phyloP scores from a whole-genome alignment of 2,888 invertebrate genomes.

The Fabriciana adippe region DNA sequence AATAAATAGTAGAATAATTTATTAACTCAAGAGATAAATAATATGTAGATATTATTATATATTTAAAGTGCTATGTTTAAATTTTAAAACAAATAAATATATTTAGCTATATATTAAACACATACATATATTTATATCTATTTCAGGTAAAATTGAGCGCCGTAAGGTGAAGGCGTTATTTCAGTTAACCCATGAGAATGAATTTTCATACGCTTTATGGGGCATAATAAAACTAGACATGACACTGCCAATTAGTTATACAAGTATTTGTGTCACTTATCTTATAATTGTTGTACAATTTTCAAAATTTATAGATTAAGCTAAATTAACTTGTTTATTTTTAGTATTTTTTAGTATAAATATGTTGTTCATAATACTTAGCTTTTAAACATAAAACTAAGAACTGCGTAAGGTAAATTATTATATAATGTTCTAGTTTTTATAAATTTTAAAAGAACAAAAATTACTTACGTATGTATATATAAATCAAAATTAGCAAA shows the following conservation, averaged over 20 bases:
- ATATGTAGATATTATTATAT: too few relatives aligned
- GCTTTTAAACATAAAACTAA: too few relatives aligned
- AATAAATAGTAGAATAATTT: too few relatives aligned
- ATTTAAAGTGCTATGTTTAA: too few relatives aligned
- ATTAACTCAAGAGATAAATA: too few relatives aligned
- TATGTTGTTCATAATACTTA: neutral
- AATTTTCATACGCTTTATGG: constrained; percentile 63
- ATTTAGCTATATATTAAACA: too few relatives aligned
- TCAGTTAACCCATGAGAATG: constrained; percentile 61
- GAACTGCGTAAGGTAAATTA: too few relatives aligned
- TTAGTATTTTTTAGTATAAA: neutral
- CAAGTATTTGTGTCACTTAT: constrained; percentile 68
- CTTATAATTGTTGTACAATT: constrained; percentile 71
- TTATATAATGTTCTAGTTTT: too few relatives aligned
- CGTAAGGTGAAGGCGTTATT: constrained; percentile 67
- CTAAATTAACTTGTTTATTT: neutral
- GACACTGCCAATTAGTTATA: constrained; percentile 67
- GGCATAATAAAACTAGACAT: constrained; percentile 66
- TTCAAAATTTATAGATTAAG: constrained; percentile 67
- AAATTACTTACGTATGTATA: too few relatives aligned
- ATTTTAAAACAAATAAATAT: too few relatives aligned
- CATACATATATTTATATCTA: constrained; percentile 22
- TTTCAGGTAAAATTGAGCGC: constrained; percentile 65
- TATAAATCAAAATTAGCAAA: too few relatives aligned
- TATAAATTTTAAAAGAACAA: too few relatives aligned